Base-by-base conservation (phyloP, 2,797 vertebrate species). In the Platalea minor region DNA sequence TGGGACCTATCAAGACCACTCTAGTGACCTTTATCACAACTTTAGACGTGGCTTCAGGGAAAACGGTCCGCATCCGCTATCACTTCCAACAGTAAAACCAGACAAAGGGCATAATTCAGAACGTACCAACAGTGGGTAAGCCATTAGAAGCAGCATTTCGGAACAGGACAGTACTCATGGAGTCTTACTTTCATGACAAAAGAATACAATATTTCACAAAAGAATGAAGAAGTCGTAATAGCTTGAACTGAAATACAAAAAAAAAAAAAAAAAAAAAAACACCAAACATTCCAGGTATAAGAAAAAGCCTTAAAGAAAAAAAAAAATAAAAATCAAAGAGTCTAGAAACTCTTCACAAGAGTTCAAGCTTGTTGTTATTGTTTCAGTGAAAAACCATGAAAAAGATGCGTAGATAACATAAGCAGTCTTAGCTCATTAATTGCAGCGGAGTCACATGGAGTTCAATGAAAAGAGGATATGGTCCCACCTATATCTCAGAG, bases 321-420 rank as follows among this genome's bases (percentile, higher is more conserved):
- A 41, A 41, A n/a, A 73, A 50, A 70, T 3, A 24, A 35, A 3
- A 57, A 80, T 46, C 53, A 45, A 17, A 15, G 28, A 28, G 1
- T 24, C 56, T 48, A 67, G 7, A 77, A 92, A 80, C 33, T 31
- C 53, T 83, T 67, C 24, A n/a, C 4, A 24, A 11, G 54, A 74
- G 33, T 21, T 84, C 51, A 64, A 79, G 35, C 39, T 63, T 50
- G 13, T 70, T 59, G 50, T 43, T 4, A 74, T 25, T 48, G 56
- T 83, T 95, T 72, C 57, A 43, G 46, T 37, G 35, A 46, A 78
- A 90, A 86, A 20, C 3, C 37, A 88, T 4, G 21, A 69, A 69
- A 67, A 70, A 51, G 14, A 59, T 7, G 21, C 2, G 2, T 0
- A 51, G 31, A 16, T 18, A 54, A n/a, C 12, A 72, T 1, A 41